phyloP scores from a whole-genome alignment of 2,113 vertebrate species.

The Perccottus glenii region DNA sequence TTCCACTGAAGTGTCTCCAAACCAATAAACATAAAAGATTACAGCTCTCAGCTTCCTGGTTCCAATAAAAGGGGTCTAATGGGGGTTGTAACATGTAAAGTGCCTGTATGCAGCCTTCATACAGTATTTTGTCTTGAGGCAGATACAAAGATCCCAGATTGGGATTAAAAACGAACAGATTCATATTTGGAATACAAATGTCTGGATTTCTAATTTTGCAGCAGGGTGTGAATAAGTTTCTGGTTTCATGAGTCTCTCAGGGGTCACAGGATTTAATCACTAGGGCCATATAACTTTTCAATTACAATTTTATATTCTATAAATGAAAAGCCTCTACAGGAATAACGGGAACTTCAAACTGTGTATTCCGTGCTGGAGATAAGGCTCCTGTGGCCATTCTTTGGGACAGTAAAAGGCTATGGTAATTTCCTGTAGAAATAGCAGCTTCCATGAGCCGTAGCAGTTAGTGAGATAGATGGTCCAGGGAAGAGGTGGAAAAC shows the following conservation, averaged over 20 bases:
- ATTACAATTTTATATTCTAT: conserved; percentile 46
- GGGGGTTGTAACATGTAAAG: conserved; percentile 34
- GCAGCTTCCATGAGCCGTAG: conserved; percentile 58
- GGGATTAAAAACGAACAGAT: conserved; percentile 13
- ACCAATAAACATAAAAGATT: conserved; percentile 36
- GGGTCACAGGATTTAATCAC: conserved; percentile 43
- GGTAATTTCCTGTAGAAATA: conserved; percentile 74
- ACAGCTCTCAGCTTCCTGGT: conserved; percentile 42
- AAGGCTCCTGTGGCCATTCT: conserved; percentile 63
- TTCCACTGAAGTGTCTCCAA: conserved; percentile 23
- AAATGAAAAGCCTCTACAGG: conserved; percentile 43
- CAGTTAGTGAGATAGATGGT: conserved; percentile 76
- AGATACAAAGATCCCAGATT: conserved; percentile 4
- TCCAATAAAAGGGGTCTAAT: conserved; percentile 22
- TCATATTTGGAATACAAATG: conserved; percentile 5
- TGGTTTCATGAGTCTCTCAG: conserved; percentile 8
- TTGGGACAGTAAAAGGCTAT: conserved; percentile 45
- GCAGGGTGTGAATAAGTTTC: conserved; percentile 6
- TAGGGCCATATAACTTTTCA: conserved; percentile 33
- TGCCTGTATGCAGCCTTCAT: conserved; percentile 1
- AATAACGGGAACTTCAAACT: conserved; percentile 12
- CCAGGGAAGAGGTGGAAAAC: conserved; percentile 60
- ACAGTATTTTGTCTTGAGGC: conserved; percentile 12
- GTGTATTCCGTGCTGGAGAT: conserved; percentile 53
- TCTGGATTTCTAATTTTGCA: conserved; percentile 6